Base-by-base conservation (phyloP, 1,140 invertebrate species). In the Hirudo medicinalis region DNA sequence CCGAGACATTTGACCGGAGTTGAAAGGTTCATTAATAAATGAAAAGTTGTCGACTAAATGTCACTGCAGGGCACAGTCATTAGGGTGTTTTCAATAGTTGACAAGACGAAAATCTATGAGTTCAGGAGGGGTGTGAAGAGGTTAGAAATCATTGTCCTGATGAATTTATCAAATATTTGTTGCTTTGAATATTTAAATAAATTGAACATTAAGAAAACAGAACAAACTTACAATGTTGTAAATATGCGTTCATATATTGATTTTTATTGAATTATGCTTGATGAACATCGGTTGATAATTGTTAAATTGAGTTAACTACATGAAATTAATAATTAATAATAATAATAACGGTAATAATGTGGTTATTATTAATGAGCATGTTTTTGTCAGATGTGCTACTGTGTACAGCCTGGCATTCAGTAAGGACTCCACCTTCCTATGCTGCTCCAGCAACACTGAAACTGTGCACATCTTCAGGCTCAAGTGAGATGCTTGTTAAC, bases 391-490 rank as follows among this genome's bases (percentile, higher is more conserved):
- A 49, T 82, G 79, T 83, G 92, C 92, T 22, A 87, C 87, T 72
- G 95, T 96, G 79, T 89, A 88, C 74, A 92, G 90, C 76, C 83
- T 97, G 69, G 88, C 90, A 32, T 97, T 97, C 83, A 92, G 90
- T 80, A 87, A 87, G 75, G 92, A 94, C 82, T 89, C 90, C 29
- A 84, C 86, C 72, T 94, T 88, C 82, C 85, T 97, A 68, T 90
- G 89, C 74, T 91, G 90, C 76, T 92, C 91, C 66, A 92, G 90
- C 76, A 96, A 96, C 82, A 96, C 94, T 4, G 93, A 96, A 86
- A 97, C 94, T 27, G 90, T 97, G 76, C 94, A 97, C 82, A 89
- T 97, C 75, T 97, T 97, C 82, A 90, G 90, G 78, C 82, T 96
- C 74, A 88, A 89, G 43, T 49, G 43, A 13, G 43, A 49, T 17